These are phyloP conservation scores for Chorisops tibialis DNA, from an alignment of 2,888 invertebrate genomes.

Conservation along the genomic window DNA sequence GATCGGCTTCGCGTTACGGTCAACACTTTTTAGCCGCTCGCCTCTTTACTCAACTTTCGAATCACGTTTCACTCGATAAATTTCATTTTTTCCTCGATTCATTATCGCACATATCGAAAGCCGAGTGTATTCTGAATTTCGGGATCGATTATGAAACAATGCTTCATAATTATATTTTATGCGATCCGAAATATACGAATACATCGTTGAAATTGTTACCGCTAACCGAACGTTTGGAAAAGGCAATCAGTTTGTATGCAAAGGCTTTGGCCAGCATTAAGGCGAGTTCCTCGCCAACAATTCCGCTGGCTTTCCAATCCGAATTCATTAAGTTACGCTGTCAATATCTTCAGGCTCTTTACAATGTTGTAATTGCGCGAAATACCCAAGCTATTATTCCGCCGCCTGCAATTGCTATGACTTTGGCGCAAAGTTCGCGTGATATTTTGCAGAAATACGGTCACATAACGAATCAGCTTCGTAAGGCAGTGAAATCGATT, in stretches of 20 bases:
- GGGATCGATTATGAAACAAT: constrained; percentile 54
- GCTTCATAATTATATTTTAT: constrained; percentile 44
- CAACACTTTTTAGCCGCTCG: constrained; percentile 70
- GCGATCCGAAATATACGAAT: constrained; percentile 42
- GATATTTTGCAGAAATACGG: constrained; percentile 78
- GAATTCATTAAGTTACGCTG: constrained; percentile 75
- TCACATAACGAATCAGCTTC: constrained; percentile 72
- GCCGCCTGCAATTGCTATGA: constrained; percentile 86
- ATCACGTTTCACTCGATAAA: constrained; percentile 78
- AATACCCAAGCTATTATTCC: constrained; percentile 74
- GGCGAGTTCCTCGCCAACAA: constrained; percentile 53
- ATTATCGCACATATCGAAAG: constrained; percentile 70
- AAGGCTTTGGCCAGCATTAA: constrained; percentile 59
- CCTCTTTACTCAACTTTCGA: constrained; percentile 62
- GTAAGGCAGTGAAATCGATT: constrained; percentile 70
- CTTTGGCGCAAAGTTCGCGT: constrained; percentile 72
- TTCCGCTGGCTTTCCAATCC: constrained; percentile 61
- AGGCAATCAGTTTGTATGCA: constrained; percentile 61
- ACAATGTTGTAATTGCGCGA: constrained; percentile 51
- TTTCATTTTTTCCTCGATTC: constrained; percentile 85
- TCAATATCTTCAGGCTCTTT: constrained; percentile 65
- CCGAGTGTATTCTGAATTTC: constrained; percentile 64
- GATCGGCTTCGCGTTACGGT: constrained; percentile 82
- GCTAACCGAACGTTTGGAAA: constrained; percentile 53
- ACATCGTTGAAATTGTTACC: constrained; percentile 46